These are phyloP conservation scores for Procavia capensis DNA, from an alignment of 2,113 vertebrate species.

Conservation along the genomic window DNA sequence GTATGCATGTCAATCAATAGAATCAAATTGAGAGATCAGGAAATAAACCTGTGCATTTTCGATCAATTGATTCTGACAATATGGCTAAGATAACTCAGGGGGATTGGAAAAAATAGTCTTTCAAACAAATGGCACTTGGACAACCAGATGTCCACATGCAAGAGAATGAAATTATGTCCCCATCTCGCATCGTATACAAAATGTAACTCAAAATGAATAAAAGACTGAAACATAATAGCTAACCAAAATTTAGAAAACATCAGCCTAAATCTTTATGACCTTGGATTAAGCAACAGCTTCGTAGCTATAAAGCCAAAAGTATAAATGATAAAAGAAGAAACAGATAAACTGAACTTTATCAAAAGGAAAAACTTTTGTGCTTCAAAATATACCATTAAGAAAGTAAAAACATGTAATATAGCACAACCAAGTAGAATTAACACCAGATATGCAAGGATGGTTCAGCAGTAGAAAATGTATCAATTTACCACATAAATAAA, in stretches of 20 bases:
- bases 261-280: not conserved
- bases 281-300: not conserved
- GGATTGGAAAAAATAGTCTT: not conserved
- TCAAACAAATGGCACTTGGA: not conserved
- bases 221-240: not conserved
- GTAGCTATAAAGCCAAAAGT: too few species aligned
- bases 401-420: too few species aligned
- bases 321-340: not conserved
- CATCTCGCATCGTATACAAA: not conserved
- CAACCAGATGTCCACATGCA: not conserved
- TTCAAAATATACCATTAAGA: not conserved
- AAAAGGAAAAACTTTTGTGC: not conserved
- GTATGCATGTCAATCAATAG: not conserved
- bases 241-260: not conserved
- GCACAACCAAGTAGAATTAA: too few species aligned
- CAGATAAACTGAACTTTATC: not conserved
- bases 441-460: too few species aligned
- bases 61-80: not conserved
- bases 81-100: not conserved
- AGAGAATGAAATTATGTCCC: not conserved
- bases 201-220: not conserved
- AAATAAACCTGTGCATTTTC: conserved; percentile 22
- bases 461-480: too few species aligned
- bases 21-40: conserved; percentile 18
- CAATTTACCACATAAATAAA: too few species aligned